Evolutionary conservation across 2,113 vertebrate genomes (phyloP).

Genomic region (Chloebia gouldiae): DNA sequence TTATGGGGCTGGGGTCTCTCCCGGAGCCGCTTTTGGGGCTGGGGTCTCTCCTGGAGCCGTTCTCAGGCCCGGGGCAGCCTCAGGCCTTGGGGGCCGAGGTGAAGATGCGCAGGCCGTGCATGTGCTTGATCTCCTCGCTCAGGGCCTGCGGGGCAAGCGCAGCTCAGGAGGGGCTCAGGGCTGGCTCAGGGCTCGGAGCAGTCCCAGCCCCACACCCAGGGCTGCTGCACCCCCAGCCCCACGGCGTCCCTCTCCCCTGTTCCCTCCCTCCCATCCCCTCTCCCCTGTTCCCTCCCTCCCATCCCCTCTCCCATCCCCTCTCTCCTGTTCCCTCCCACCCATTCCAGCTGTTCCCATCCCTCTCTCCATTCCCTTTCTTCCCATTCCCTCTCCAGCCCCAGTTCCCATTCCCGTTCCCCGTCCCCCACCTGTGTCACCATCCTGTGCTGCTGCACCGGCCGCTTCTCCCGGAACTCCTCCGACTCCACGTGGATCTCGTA

Average conservation of each 20-base stretch:
- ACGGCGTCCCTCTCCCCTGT: too few relatives aligned
- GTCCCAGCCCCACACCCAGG: too few relatives aligned
- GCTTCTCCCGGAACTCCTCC: slow-evolving; percentile 89
- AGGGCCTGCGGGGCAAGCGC: slow-evolving; percentile 25
- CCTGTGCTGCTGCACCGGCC: slow-evolving; percentile 89
- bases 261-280: background rate
- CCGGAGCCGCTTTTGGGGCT: background rate
- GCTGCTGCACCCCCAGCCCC: background rate
- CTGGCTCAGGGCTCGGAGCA: background rate
- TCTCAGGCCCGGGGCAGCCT: background rate
- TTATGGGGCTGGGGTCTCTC: background rate
- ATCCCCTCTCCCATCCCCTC: too few relatives aligned
- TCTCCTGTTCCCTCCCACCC: too few relatives aligned
- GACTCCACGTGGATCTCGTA: slow-evolving; percentile 94
- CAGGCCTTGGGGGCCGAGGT: slow-evolving; percentile 57
- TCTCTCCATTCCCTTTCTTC: too few relatives aligned
- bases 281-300: too few relatives aligned
- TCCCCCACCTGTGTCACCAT: slow-evolving; percentile 87
- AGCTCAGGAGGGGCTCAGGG: background rate
- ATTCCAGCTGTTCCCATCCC: too few relatives aligned
- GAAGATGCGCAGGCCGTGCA: slow-evolving; percentile 72
- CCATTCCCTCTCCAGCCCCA: too few relatives aligned
- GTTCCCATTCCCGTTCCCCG: too few relatives aligned
- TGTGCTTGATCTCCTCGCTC: slow-evolving; percentile 65
- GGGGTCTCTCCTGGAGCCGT: background rate